phyloP scores from a whole-genome alignment of 2,888 invertebrate species.

The Octonoba sinensis region DNA sequence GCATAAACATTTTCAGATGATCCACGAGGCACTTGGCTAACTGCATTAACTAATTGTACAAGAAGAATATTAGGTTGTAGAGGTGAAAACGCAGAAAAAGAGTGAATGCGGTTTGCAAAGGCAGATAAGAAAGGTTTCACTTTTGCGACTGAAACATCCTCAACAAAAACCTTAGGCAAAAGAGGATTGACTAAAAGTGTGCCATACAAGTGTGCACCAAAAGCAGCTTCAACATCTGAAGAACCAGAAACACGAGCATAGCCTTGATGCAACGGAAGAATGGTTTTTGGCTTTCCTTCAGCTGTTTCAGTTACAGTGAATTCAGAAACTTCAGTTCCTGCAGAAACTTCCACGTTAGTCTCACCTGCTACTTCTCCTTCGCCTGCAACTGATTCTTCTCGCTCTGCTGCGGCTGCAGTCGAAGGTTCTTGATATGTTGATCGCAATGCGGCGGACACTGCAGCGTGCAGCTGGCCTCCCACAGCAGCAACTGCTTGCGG shows the following conservation, averaged over 20 bases:
- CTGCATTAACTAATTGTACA: neutral
- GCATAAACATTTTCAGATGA: neutral
- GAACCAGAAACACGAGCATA: neutral
- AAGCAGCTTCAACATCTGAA: neutral
- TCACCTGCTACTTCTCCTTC: neutral
- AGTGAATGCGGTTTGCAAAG: neutral
- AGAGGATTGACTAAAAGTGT: constrained; percentile 10
- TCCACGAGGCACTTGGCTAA: neutral
- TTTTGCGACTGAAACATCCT: neutral
- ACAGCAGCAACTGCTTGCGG: neutral
- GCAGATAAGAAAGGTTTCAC: neutral
- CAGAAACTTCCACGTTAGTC: no score
- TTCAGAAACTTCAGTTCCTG: neutral
- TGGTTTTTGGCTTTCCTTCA: neutral
- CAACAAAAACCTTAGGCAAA: neutral
- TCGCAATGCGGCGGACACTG: neutral
- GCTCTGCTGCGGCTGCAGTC: neutral
- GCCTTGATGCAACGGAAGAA: no score
- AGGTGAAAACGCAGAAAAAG: constrained; percentile 2
- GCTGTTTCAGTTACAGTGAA: neutral
- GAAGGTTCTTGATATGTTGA: neutral
- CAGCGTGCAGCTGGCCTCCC: neutral
- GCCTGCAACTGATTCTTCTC: neutral
- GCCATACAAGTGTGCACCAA: constrained; percentile 8
- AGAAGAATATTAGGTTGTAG: neutral